Evolutionary conservation across 1,140 invertebrate genomes (phyloP).

Genomic region (Brachionus sp.): DNA sequence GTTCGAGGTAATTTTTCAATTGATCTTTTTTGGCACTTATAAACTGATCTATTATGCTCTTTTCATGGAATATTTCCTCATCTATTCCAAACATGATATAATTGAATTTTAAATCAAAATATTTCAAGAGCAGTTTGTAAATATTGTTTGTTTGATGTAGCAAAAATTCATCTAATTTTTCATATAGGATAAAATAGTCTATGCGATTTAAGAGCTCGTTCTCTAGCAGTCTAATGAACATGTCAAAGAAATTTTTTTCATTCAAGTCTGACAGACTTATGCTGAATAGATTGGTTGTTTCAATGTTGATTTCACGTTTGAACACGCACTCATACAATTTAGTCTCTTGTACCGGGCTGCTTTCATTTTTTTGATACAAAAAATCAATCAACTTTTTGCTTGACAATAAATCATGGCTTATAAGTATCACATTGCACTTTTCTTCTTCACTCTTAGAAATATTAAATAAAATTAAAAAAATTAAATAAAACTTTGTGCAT

Average conservation of each 20-base stretch:
- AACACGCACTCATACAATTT: background rate
- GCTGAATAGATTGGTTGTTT: background rate
- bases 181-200: background rate
- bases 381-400: background rate
- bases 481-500: too few species aligned
- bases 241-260: background rate
- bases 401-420: background rate
- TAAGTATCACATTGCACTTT: background rate
- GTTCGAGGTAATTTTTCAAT: background rate
- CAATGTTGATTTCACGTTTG: background rate
- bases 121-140: background rate
- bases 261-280: background rate
- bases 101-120: background rate
- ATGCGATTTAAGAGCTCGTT: background rate
- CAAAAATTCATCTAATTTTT: background rate
- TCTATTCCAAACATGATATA: background rate
- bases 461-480: too few species aligned
- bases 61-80: background rate
- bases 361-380: background rate
- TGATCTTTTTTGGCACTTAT: conserved; percentile 9
- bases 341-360: background rate
- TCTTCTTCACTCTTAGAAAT: background rate
- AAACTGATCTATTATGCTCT: background rate
- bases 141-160: background rate
- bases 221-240: background rate